Evolutionary conservation across 2,888 invertebrate species (phyloP).

Genomic region (Rotaria macrura): DNA sequence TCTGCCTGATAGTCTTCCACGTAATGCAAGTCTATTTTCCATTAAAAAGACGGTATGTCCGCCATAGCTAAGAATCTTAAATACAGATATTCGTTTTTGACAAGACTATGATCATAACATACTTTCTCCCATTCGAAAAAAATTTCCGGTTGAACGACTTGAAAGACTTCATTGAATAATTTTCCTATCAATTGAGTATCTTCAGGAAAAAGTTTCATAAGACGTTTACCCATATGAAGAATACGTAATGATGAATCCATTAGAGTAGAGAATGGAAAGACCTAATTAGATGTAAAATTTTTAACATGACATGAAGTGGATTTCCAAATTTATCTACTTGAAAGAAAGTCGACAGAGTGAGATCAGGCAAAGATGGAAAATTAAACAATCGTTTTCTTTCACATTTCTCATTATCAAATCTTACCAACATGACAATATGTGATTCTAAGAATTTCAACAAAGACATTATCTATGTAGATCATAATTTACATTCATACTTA

Average conservation of each 20-base stretch:
- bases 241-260: neutral
- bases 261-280: neutral
- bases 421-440: constrained; percentile 17
- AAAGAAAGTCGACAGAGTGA: neutral
- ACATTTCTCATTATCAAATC: constrained; percentile 16
- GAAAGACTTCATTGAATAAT: neutral
- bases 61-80: neutral
- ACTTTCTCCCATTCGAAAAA: neutral
- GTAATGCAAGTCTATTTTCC: neutral
- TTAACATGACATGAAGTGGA: neutral
- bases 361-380: neutral
- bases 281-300: neutral
- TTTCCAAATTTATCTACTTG: neutral
- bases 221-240: neutral
- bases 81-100: neutral
- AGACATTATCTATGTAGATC: neutral
- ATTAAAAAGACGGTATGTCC: neutral
- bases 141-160: neutral
- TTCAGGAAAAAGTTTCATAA: neutral
- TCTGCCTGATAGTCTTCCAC: neutral
- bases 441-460: neutral
- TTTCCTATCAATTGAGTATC: neutral
- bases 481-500: neutral
- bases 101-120: neutral
- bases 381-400: neutral